A percentile compares a stretch with the other conserved stretches of the same genome.
These are phyloP conservation scores for Podarcis cretensis DNA, from an alignment of 2,113 vertebrate genomes.

Conservation along the genomic window DNA sequence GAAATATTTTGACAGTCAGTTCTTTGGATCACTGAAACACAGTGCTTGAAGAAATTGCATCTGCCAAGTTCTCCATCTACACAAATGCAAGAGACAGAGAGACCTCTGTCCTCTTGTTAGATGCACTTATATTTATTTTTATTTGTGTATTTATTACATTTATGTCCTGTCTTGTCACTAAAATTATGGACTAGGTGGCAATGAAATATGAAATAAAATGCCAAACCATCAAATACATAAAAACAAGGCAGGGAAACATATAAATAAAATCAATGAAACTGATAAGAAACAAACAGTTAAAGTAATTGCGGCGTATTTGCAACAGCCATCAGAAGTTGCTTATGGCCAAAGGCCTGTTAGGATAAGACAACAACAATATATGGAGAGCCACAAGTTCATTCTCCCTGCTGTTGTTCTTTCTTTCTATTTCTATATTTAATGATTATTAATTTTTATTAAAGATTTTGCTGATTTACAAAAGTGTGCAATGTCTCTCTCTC, in stretches of 20 bases:
- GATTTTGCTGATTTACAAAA: no score
- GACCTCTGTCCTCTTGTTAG: not conserved
- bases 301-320: not conserved
- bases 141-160: not conserved
- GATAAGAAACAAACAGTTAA: not conserved
- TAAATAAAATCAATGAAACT: not conserved
- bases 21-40: not conserved
- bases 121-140: not conserved
- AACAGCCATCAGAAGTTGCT: no score
- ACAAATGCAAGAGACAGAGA: not conserved
- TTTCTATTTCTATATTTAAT: no score
- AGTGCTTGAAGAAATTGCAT: not conserved
- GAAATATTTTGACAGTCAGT: not conserved
- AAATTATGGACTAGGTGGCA: not conserved
- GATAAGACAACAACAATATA: no score
- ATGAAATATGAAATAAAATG: not conserved
- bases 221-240: not conserved
- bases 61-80: not conserved
- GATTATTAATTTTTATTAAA: no score
- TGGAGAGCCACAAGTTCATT: not conserved
- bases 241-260: not conserved
- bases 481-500: no score
- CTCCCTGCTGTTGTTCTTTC: not conserved
- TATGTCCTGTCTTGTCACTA: not conserved
- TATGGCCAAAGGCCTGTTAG: no score